Percentiles rank a stretch among this genome's conserved stretches.
Evolutionary conservation across 2,888 invertebrate species (phyloP).

Genomic region (Microctonus brassicae): DNA sequence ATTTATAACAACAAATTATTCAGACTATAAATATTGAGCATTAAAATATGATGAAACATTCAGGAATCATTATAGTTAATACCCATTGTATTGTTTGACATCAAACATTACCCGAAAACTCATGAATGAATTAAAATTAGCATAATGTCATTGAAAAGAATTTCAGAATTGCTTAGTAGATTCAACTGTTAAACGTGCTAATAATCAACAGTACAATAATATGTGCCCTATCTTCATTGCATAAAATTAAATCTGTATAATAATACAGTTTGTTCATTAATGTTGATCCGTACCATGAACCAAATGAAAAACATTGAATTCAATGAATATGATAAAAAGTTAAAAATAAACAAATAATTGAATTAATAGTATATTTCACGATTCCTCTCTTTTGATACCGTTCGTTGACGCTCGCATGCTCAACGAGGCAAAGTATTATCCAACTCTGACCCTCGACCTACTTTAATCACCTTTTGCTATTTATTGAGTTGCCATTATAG

Average conservation of each 20-base stretch:
- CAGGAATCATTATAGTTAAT: too few species aligned
- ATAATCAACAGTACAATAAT: too few species aligned
- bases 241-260: background rate
- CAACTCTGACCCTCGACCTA: constrained; percentile 31
- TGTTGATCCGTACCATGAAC: too few species aligned
- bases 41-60: too few species aligned
- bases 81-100: too few species aligned
- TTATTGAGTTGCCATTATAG: background rate
- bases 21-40: too few species aligned
- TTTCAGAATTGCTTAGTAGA: background rate
- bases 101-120: too few species aligned
- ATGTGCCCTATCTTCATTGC: background rate
- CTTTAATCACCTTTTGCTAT: constrained; percentile 31
- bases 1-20: too few species aligned
- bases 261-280: too few species aligned
- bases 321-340: background rate
- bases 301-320: background rate
- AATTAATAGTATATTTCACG: background rate
- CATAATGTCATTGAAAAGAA: background rate
- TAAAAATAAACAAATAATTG: constrained; percentile 23
- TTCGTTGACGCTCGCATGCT: background rate
- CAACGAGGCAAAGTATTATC: constrained; percentile 19
- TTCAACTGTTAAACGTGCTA: too few species aligned
- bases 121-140: background rate
- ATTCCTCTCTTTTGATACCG: constrained; percentile 3